These are phyloP conservation scores for Muschampia staudingeri DNA, from an alignment of 2,888 invertebrate species.

Conservation along the genomic window DNA sequence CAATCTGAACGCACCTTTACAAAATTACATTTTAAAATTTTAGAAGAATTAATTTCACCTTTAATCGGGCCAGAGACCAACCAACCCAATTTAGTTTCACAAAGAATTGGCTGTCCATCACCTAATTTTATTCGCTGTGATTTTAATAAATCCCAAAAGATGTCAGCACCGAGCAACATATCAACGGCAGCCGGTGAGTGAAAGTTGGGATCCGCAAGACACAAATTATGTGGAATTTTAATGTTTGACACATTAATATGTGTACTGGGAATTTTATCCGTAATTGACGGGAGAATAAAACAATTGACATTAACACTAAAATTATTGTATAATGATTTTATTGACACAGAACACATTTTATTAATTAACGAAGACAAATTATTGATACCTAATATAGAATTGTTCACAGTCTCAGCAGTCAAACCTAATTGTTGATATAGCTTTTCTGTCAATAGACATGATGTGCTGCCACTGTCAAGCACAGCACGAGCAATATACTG, in stretches of 20 bases:
- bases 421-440: neutral
- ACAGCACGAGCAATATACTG: slow-evolving; percentile 7
- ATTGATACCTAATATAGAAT: neutral
- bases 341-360: neutral
- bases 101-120: neutral
- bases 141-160: neutral
- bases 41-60: neutral
- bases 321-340: neutral
- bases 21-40: slow-evolving; percentile 5
- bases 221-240: neutral
- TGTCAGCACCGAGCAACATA: neutral
- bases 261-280: neutral
- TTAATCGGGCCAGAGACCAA: neutral
- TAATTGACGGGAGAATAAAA: neutral
- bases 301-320: neutral
- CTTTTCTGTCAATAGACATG: neutral
- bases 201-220: neutral
- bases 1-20: neutral
- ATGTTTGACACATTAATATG: neutral
- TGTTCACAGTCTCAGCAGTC: neutral
- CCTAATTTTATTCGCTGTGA: neutral
- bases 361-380: neutral
- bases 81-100: slow-evolving; percentile 5
- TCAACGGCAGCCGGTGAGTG: neutral
- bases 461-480: slow-evolving; percentile 2